Evolutionary conservation across 2,113 vertebrate species (phyloP), one percentile per base, ranked within the genome.

Genomic region (Dermatemys mawii): DNA sequence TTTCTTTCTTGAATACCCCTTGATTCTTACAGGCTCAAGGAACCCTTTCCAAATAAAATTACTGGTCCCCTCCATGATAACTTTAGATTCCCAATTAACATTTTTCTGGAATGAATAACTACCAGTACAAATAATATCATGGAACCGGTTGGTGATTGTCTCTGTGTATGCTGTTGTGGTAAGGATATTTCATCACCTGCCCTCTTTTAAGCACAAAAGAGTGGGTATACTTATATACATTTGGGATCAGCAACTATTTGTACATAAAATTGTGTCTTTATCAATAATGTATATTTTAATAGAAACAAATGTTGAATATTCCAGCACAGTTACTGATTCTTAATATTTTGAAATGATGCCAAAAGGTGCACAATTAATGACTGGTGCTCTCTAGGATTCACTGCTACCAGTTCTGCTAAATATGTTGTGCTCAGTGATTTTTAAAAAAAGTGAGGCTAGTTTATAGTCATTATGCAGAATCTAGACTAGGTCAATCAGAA

Each of bases 1-100:
- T 93, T 67, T 24, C 24, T 48, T 94, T 91, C 22, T 1, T 73
- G 49, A 35, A 54, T 54, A 73, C 49, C 38, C 44, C 16, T 49
- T 81, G 8, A 19, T 49, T 83, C 90, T 85, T 89, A 26, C 88
- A 32, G 83, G 83, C 89, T 90, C 35, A 38, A 73, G 13, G 32
- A 90, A 54, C 10, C 0, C 1, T 90, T 93, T 94, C 86, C 24
- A 6, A 41, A 86, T 87, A 19, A 87, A 86, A 87, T 93, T 73
- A 92, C 29, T 89, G 51, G 5, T 44, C 26, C 27, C 76, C 86
- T 94, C 55, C 82, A 19, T 38, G 88, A 32, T 60, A 49, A 73
- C 10, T 79, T 93, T 38, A 92, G 12, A 24, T 1, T 92, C 87
- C 41, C 50, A 8, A 80, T 85, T 70, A 53, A 2, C 1, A 76